Evolutionary conservation across 2,797 vertebrate genomes (phyloP), one percentile per base, ranked within the genome.

Genomic region (Yasuhikotakia modesta): DNA sequence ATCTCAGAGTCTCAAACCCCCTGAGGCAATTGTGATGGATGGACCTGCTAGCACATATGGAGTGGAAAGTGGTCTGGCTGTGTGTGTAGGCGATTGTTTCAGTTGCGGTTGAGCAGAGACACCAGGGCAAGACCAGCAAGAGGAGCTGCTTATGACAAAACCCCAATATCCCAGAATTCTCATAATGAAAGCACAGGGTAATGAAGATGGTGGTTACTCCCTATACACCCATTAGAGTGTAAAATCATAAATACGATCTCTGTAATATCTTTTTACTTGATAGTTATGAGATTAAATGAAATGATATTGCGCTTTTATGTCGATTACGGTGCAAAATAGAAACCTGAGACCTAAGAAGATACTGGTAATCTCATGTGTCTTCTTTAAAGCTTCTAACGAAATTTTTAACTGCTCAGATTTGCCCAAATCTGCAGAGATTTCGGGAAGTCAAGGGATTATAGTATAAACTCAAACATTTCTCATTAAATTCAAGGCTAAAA

Each of bases 11-110:
- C 79, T 43, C 43, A n/a, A 50, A 76, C 52, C 67, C 57, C 79
- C 67, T 65, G 67, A 71, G 73, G 67, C 70, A 64, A 70, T 30
- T 64, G 73, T 80, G 79, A 76, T 57, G 50, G 73, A 80, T 80
- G 60, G 60, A 32, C 12, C 57, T 63, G 60, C 66, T 69, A 48
- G 63, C 50, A 68, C 66, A 80, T 70, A 80, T 64, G 65, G 78
- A 75, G 73, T 64, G 46, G 66, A 80, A 63, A 63, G 55, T 63
- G 17, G 30, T 69, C 43, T 63, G 64, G 39, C 35, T 70, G 35
- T 48, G 76, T 53, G 48, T 73, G 75, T 69, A n/a, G 50, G 64
- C 0, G 48, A 32, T 60, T 70, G 70, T 69, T 69, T 17, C 14
- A 17, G 27, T 65, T 70, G 60, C 45, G 55, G 12, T 55, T 17